Conservation (phyloP, 2,113 vertebrate species). For the Gymnogyps californianus region DNA sequence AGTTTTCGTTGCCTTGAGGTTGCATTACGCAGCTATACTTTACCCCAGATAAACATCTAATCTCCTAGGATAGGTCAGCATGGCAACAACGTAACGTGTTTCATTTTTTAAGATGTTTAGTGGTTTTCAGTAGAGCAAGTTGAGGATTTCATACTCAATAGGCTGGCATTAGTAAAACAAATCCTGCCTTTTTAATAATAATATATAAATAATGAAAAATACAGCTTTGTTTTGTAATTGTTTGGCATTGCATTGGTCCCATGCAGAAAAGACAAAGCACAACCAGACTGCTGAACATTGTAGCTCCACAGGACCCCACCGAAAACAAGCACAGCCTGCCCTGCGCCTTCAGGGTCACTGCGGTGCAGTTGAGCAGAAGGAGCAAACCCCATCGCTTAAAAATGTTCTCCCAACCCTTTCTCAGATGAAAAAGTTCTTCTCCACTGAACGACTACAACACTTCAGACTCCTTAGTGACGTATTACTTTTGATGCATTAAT, state of each 20-base stretch:
- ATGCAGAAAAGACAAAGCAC: fast-evolving
- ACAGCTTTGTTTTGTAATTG: not conserved
- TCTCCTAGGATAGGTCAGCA: not conserved
- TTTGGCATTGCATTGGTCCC: not conserved
- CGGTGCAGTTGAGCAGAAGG: fast-evolving
- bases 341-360: not conserved
- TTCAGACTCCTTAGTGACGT: not conserved
- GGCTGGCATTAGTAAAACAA: not conserved
- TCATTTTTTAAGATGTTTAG: not conserved
- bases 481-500: not conserved
- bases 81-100: not conserved
- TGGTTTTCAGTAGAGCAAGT: not conserved
- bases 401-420: fast-evolving
- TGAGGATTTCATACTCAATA: not conserved
- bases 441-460: fast-evolving
- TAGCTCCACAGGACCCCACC: no score
- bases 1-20: not conserved
- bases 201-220: not conserved
- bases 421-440: not conserved
- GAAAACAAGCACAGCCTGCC: fast-evolving
- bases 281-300: not conserved
- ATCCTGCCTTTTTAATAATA: not conserved
- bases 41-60: not conserved
- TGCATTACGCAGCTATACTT: not conserved
- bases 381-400: not conserved